Percentiles rank a stretch among this genome's conserved stretches.
Conservation (phyloP, 2,797 vertebrate genomes). For the Liasis olivaceus region DNA sequence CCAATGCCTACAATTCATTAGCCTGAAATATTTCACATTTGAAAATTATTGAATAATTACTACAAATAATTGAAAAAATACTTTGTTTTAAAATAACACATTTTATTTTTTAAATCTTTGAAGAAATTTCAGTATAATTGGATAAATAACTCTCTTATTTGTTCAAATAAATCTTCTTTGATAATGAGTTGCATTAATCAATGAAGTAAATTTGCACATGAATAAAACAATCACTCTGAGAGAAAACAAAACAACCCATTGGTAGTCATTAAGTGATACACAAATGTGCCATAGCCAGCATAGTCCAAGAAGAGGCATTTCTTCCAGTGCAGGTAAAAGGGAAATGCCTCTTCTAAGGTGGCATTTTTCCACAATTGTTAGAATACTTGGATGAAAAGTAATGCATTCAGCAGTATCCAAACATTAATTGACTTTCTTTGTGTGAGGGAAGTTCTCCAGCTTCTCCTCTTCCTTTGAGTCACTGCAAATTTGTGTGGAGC, state of each 20-base stretch:
- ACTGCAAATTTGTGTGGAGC: background rate
- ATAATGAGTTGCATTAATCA: background rate
- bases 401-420: background rate
- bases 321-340: background rate
- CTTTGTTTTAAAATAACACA: conserved; percentile 11
- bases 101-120: conserved; percentile 17
- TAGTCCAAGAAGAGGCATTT: background rate
- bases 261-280: background rate
- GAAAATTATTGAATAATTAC: background rate
- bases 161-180: background rate
- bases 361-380: background rate
- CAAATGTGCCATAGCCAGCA: background rate
- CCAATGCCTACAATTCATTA: background rate
- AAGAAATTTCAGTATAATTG: background rate
- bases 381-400: background rate
- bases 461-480: background rate
- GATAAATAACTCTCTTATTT: background rate
- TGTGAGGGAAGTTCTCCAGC: background rate
- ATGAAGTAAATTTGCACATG: background rate
- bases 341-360: background rate
- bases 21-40: background rate
- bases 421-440: background rate
- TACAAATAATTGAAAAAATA: background rate
- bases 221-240: background rate
- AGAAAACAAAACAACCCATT: background rate